Evolutionary conservation across 2,113 vertebrate genomes (phyloP), one percentile per base, ranked within the genome.

Genomic region (Scartelaos histophorus): DNA sequence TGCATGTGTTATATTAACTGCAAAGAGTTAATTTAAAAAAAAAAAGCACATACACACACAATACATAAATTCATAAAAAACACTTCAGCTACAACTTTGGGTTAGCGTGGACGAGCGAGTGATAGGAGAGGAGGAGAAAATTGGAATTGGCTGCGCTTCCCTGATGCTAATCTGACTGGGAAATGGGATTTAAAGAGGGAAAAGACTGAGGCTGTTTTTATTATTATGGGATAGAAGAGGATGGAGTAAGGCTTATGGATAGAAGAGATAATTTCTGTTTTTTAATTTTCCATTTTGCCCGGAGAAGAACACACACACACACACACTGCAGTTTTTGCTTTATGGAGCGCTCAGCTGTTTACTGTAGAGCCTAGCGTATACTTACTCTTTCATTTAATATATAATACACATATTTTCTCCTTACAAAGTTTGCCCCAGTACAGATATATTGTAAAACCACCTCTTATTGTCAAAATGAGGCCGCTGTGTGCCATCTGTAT

Each of bases 131-230:
- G 11, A 65, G 21, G 21, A 78, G 70, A 79, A 76, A 76, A 84
- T 78, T 79, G 79, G 58, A 84, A 81, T 73, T 64, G 64, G 70
- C 64, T 73, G 38, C 73, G 84, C 73, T 78, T 72, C 72, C 49
- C 74, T 76, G 82, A 88, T 86, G 78, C 70, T 80, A 78, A 90
- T 86, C 79, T 76, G 54, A 84, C 73, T 72, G 29, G 71, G 76
- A 85, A 84, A 87, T 82, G 71, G 74, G 67, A 80, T 80, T 69
- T 75, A 51, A 78, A 76, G 38, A 62, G 75, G 29, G 73, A 57
- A 75, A 80, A 85, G 69, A 51, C 34, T 73, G 71, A 61, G 72
- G 72, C 46, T 78, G 17, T 72, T 75, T 54, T 81, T 82, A 71
- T 65, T 58, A 80, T 74, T 66, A 46, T 21, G 6, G 21, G 43